phyloP scores from a whole-genome alignment of 2,113 vertebrate species.

The Thymallus thymallus region DNA sequence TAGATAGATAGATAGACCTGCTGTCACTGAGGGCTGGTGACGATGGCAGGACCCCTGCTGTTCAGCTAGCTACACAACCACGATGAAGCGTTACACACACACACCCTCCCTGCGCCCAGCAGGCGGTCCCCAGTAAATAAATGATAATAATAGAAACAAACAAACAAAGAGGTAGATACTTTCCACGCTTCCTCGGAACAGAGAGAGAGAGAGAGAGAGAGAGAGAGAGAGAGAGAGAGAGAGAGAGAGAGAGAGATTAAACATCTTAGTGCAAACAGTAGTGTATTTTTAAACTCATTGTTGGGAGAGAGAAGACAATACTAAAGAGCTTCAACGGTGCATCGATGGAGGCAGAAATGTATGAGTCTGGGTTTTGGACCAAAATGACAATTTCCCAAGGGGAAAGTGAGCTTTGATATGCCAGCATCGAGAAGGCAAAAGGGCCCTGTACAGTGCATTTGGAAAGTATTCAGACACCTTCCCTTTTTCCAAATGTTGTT shows the following conservation, averaged over 20 bases:
- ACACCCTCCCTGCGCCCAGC: slow-evolving; percentile 14
- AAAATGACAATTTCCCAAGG: slow-evolving; percentile 32
- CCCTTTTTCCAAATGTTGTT: too few species aligned
- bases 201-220: too few species aligned
- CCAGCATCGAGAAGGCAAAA: slow-evolving; percentile 48
- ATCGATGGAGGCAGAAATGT: too few species aligned
- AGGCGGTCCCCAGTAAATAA: slow-evolving; percentile 20
- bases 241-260: too few species aligned
- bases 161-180: slow-evolving; percentile 9
- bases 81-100: slow-evolving; percentile 36
- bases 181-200: slow-evolving; percentile 6
- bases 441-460: slow-evolving; percentile 30
- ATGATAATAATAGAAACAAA: slow-evolving; percentile 7
- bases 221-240: too few species aligned
- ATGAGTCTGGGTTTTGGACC: slow-evolving; percentile 24
- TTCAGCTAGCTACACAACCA: slow-evolving; percentile 29
- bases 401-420: slow-evolving; percentile 59
- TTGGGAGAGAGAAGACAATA: too few species aligned
- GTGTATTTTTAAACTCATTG: too few species aligned
- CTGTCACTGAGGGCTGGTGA: slow-evolving; percentile 33
- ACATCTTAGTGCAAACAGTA: too few species aligned
- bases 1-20: too few species aligned
- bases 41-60: slow-evolving; percentile 46
- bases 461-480: too few species aligned
- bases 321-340: too few species aligned